Percentiles rank a stretch among this genome's conserved stretches.
These are phyloP conservation scores for Musca domestica DNA, from an alignment of 1,140 invertebrate genomes.

Conservation along the genomic window DNA sequence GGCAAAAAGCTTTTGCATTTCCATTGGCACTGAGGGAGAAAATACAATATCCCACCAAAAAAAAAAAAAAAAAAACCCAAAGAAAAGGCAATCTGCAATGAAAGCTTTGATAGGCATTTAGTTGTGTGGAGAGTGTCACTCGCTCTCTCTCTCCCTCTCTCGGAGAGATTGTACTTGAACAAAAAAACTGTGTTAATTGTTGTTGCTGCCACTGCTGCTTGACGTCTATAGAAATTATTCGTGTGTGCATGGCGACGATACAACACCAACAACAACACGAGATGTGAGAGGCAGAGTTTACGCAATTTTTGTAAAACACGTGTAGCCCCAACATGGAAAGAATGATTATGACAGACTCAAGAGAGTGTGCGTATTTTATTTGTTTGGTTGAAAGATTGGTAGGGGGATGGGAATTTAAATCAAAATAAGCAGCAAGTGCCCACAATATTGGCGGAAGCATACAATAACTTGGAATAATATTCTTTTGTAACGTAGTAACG, in stretches of 20 bases:
- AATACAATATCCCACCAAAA: background rate
- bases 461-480: background rate
- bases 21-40: background rate
- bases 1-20: slow-evolving; percentile 18
- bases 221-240: no score
- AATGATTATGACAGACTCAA: background rate
- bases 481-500: background rate
- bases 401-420: background rate
- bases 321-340: slow-evolving; percentile 6
- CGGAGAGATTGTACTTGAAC: no score
- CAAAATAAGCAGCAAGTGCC: slow-evolving; percentile 7
- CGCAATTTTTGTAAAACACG: slow-evolving; percentile 23
- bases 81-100: no score
- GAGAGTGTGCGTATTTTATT: no score
- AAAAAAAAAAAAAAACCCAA: background rate
- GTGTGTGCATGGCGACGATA: no score
- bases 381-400: background rate
- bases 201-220: no score
- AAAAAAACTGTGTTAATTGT: no score
- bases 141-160: no score
- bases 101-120: no score
- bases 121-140: no score
- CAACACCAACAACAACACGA: background rate
- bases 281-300: slow-evolving; percentile 5
- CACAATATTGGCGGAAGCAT: slow-evolving; percentile 3